Percentiles rank a stretch among this genome's conserved stretches.
phyloP scores from a whole-genome alignment of 1,140 invertebrate species.

The Cyclina sinensis region DNA sequence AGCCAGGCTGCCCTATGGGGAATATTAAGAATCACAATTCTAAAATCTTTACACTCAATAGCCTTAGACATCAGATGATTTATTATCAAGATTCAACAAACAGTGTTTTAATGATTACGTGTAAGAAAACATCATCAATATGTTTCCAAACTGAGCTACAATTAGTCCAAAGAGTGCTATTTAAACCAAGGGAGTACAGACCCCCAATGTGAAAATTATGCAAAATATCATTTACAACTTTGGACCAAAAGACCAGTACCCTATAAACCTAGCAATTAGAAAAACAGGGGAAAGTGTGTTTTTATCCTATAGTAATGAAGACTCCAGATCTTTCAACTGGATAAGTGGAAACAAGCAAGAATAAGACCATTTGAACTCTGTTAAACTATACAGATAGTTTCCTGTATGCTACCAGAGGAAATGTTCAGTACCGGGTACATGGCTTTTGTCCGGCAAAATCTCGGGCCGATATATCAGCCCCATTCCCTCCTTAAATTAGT shows the following conservation, averaged over 20 bases:
- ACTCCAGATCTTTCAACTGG: too few species aligned
- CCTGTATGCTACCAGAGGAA: too few species aligned
- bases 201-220: conserved; percentile 23
- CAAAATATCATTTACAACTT: conserved; percentile 20
- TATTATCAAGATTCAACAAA: background rate
- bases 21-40: too few species aligned
- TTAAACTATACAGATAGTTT: too few species aligned
- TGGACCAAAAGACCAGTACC: background rate
- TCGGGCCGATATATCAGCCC: too few species aligned
- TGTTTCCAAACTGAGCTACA: background rate
- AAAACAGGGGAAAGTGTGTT: background rate
- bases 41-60: background rate
- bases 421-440: too few species aligned
- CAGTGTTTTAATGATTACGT: background rate
- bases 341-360: too few species aligned
- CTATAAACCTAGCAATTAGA: conserved; percentile 2
- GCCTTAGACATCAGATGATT: background rate
- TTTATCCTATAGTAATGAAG: too few species aligned
- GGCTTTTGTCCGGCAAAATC: too few species aligned
- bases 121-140: background rate
- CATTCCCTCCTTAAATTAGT: too few species aligned
- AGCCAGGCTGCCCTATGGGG: too few species aligned
- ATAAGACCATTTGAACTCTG: too few species aligned
- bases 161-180: background rate
- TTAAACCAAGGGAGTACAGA: background rate